phyloP scores from a whole-genome alignment of 2,797 vertebrate genomes.

The Margarornis squamiger region DNA sequence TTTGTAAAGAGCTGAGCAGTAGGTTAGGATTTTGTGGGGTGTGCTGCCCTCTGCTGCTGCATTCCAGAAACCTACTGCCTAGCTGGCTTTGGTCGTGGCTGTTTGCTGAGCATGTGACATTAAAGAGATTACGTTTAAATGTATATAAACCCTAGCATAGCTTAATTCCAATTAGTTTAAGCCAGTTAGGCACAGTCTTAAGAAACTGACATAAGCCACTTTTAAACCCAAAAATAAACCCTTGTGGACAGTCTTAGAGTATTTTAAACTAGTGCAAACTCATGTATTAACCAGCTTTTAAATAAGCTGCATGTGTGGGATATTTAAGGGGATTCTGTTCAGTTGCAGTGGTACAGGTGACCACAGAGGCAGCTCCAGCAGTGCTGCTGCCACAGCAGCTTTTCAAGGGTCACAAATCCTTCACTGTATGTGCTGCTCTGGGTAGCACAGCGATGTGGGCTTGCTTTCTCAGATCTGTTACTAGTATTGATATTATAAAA shows the following conservation, averaged over 20 bases:
- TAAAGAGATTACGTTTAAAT: conserved; percentile 9
- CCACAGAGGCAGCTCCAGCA: not conserved
- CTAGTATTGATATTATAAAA: not conserved
- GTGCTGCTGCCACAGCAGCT: not conserved
- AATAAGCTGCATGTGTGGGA: not conserved
- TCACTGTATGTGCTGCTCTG: not conserved
- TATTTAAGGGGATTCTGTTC: not conserved
- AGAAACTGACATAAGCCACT: conserved; percentile 46
- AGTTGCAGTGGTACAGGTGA: not conserved
- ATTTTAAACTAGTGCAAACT: not conserved
- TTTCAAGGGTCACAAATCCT: not conserved
- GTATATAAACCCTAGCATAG: not conserved
- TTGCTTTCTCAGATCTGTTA: not conserved
- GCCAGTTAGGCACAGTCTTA: conserved; percentile 1
- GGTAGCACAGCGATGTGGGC: not conserved
- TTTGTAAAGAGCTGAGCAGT: not conserved
- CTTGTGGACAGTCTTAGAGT: not conserved
- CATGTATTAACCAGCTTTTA: not conserved
- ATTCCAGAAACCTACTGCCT: not conserved
- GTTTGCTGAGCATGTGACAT: not conserved
- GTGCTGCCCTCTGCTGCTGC: conserved; percentile 65
- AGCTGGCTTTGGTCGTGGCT: not conserved
- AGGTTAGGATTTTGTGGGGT: not conserved
- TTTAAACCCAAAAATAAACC: conserved; percentile 45
- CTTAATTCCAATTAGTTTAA: conserved; percentile 41